Evolutionary conservation across 2,888 invertebrate species (phyloP).

Genomic region (Dione juno): DNA sequence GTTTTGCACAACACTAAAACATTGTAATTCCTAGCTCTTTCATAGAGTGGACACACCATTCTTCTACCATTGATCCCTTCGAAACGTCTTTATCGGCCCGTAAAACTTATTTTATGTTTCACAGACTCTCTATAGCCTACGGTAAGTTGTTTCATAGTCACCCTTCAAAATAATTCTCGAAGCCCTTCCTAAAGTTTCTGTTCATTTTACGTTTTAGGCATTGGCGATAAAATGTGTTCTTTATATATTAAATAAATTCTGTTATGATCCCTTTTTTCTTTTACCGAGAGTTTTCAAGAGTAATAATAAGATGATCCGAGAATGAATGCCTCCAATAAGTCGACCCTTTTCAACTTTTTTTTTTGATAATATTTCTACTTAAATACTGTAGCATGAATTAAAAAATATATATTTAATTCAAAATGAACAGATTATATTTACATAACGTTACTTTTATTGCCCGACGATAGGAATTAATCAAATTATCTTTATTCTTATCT

Average conservation of each 20-base stretch:
- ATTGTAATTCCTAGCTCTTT: slow-evolving; percentile 47
- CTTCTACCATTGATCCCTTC: slow-evolving; percentile 66
- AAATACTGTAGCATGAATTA: slow-evolving; percentile 26
- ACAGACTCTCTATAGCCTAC: slow-evolving; percentile 72
- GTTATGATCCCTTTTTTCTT: slow-evolving; percentile 75
- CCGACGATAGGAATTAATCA: neutral
- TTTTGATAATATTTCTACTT: slow-evolving; percentile 37
- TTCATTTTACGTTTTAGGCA: slow-evolving; percentile 66
- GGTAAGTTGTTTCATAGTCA: slow-evolving; percentile 77
- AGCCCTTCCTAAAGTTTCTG: slow-evolving; percentile 65
- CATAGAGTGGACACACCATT: slow-evolving; percentile 53
- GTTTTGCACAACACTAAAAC: neutral
- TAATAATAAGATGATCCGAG: slow-evolving; percentile 75
- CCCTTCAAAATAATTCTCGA: slow-evolving; percentile 76
- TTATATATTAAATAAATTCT: slow-evolving; percentile 73
- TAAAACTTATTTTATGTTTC: slow-evolving; percentile 78
- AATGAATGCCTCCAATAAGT: slow-evolving; percentile 74
- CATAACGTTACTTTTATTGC: neutral
- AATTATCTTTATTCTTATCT: neutral
- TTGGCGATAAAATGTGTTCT: slow-evolving; percentile 74
- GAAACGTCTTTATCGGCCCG: slow-evolving; percentile 78
- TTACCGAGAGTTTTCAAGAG: slow-evolving; percentile 66
- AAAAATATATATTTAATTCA: slow-evolving; percentile 26
- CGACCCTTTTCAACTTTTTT: slow-evolving; percentile 60
- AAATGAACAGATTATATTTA: slow-evolving; percentile 2